Base-by-base conservation (phyloP, 2,888 invertebrate genomes). In the Apamea anceps region DNA sequence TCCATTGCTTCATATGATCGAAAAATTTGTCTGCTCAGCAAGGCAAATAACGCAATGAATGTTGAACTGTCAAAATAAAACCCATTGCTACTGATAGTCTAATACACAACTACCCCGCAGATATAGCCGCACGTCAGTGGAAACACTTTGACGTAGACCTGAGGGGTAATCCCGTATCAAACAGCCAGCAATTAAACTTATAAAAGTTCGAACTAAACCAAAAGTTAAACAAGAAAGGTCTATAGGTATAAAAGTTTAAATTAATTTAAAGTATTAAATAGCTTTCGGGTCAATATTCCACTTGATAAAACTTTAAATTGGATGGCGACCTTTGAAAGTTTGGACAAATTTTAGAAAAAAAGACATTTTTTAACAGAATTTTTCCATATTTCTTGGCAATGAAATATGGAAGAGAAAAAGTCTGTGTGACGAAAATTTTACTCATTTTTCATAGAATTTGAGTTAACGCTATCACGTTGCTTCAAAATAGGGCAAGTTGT, bases 241-340 rank as follows among this genome's bases (percentile, higher is more conserved):
- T 74, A 54, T 60, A 25, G 51, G 45, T 1, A 60, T 25, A 3
- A 51, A 76, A 85, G 63, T 72, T 81, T 32, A 62, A 81, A 75
- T 51, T 13, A 66, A 81, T 72, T 80, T 60, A 54, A 71, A 71
- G 45, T 74, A 66, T 73, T 65, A 73, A 3, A 7, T 66, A 67
- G 66, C 28, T 62, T 74, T 80, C 28, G 65, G 32, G 60, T 15
- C 71, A 85, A 75, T 71, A 68, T 60, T 81, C 25, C 42, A 42
- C 51, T 76, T 67, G 8, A 57, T 37, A 15, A 75, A 82, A 80
- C 77, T 71, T 78, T 15, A 57, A 71, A 83, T 79, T 84, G 79
- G 71, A 84, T 42, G 21, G 65, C 1, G 51, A 78, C 60, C 70
- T 60, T 71, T 60, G n/a, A 51, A 77, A 57, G n/a, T 65, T 63